Evolutionary conservation across 92 coral and sea anemone genomes (phyloP), one percentile per base, ranked within the genome.

Genomic region (Epizoanthus scotinus): DNA sequence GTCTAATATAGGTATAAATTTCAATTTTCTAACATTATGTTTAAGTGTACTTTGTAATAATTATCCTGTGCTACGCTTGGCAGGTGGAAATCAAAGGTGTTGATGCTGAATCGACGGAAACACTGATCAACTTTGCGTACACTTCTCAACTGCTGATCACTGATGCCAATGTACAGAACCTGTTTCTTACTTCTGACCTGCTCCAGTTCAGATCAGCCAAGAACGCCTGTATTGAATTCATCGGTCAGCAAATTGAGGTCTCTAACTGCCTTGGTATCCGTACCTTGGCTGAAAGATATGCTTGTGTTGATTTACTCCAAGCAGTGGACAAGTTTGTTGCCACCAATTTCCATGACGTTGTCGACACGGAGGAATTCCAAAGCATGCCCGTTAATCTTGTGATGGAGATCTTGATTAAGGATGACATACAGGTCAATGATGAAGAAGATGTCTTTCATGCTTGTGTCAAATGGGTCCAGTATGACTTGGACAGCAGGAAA

Each of bases 11-110:
- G n/a, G n/a, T n/a, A n/a, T n/a, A n/a, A n/a, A n/a, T n/a, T n/a
- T 59, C 64, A n/a, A n/a, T 59, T 13, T 62, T 26, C 13, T 15
- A 21, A 26, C 0, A 62, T 25, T 26, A 6, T 25, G 38, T 20
- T 61, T 17, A 26, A 2, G 67, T 26, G 24, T 62, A 2, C 64
- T 27, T 9, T 6, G n/a, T 22, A 9, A 8, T 28, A 8, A 18
- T 15, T 4, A 3, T 34, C 31, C 36, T 64, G 15, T 31, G 18
- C 22, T 42, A 24, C n/a, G 0, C 5, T 21, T 63, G 31, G 6
- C 54, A 93, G 98, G 94, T 96, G 56, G 92, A 93, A 81, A 93
- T 96, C 63, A 91, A 93, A 59, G 99, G 85, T 65, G 94, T 96
- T 13, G 98, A 91, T 55, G 84, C 93, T 70, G 87, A 79, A 12